Percentiles rank a stretch among this genome's conserved stretches.
phyloP scores from a whole-genome alignment of 2,888 invertebrate species.

The Zaprionus obscuricornis region DNA sequence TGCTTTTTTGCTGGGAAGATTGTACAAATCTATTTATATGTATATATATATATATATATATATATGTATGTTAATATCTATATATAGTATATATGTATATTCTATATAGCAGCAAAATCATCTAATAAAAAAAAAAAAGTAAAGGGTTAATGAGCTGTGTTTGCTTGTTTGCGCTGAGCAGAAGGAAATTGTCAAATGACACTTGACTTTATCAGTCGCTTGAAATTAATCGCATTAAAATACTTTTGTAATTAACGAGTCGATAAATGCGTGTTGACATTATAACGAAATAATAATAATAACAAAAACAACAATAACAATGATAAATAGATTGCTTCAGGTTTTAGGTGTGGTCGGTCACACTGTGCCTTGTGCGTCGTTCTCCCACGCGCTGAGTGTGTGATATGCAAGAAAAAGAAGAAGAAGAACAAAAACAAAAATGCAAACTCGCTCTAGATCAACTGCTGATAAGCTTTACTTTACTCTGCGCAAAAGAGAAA shows the following conservation, averaged over 20 bases:
- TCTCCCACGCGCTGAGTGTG: conserved; percentile 34
- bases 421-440: background rate
- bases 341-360: conserved; percentile 20
- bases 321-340: conserved; percentile 19
- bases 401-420: too few relatives aligned
- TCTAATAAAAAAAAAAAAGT: too few relatives aligned
- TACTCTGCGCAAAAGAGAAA: background rate
- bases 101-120: too few relatives aligned
- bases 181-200: background rate
- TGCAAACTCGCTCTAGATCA: conserved; percentile 1
- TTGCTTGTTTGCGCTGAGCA: too few relatives aligned
- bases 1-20: too few relatives aligned
- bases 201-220: too few relatives aligned
- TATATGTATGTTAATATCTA: conserved; percentile 13
- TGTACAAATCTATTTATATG: too few relatives aligned
- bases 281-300: too few relatives aligned
- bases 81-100: conserved; percentile 1
- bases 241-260: conserved; percentile 36
- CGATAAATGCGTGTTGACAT: conserved; percentile 24
- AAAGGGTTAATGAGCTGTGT: conserved; percentile 25
- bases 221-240: conserved; percentile 29
- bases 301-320: background rate
- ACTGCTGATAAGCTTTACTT: conserved; percentile 5
- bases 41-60: background rate
- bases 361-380: too few relatives aligned